These are phyloP conservation scores for Micromussa lordhowensis DNA, from an alignment of 92 coral and sea anemone species.

Conservation along the genomic window DNA sequence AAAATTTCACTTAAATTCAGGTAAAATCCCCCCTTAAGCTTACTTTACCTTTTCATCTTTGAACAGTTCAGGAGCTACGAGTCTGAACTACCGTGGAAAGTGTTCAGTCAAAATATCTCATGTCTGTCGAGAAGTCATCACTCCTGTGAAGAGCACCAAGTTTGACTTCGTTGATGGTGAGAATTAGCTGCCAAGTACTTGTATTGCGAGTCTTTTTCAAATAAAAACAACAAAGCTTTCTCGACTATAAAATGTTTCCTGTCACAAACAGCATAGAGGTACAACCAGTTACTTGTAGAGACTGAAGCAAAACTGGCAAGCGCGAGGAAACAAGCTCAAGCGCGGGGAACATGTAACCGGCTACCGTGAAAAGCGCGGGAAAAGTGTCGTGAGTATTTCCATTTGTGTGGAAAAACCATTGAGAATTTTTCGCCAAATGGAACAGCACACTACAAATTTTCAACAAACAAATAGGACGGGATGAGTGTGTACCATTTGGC, in stretches of 20 bases:
- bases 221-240: background rate
- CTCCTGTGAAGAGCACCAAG: slow-evolving; percentile 14
- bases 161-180: slow-evolving; percentile 73
- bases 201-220: background rate
- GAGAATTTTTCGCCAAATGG: too few species aligned
- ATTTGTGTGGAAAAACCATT: too few species aligned
- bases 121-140: slow-evolving; percentile 63
- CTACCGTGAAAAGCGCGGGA: too few species aligned
- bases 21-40: too few species aligned
- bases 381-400: too few species aligned
- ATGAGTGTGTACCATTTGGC: too few species aligned
- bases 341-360: background rate
- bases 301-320: background rate
- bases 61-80: slow-evolving; percentile 46
- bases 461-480: too few species aligned
- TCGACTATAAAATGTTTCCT: background rate
- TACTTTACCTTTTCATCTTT: background rate
- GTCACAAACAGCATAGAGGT: background rate
- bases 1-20: too few species aligned
- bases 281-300: background rate
- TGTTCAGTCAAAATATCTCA: slow-evolving; percentile 65
- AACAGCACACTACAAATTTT: too few species aligned
- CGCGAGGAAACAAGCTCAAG: background rate
- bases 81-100: slow-evolving; percentile 70
- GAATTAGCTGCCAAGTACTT: background rate